Evolutionary conservation across 2,113 vertebrate species (phyloP).

Genomic region (Sylvietta virens): DNA sequence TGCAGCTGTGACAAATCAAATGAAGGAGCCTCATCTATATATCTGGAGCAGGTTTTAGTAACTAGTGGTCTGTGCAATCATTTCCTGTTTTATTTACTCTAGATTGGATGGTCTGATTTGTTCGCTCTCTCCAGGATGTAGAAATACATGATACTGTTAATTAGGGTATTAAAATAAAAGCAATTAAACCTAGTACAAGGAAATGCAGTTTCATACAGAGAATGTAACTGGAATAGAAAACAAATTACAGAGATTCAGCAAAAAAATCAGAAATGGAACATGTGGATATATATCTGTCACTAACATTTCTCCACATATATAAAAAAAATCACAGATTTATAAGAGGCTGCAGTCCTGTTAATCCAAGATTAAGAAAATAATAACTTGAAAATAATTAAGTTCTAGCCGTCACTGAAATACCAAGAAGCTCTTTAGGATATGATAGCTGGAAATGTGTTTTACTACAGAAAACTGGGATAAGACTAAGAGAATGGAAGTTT

Average conservation of each 20-base stretch:
- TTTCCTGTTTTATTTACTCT: not conserved
- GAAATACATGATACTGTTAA: constrained; percentile 44
- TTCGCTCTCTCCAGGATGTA: not conserved
- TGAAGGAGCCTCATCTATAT: not conserved
- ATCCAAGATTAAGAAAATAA: not conserved
- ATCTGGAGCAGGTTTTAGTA: not conserved
- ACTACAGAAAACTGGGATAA: not conserved
- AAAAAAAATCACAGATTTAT: not conserved
- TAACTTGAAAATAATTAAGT: not conserved
- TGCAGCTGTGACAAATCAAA: not conserved
- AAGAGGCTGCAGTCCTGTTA: not conserved
- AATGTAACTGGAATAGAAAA: constrained; percentile 45
- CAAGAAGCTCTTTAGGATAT: not conserved
- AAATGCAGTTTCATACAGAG: constrained; percentile 16
- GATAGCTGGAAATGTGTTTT: not conserved
- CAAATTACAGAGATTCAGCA: constrained; percentile 24
- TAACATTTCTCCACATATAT: not conserved
- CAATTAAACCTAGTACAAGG: constrained; percentile 53
- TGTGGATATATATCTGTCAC: not conserved
- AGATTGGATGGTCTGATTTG: not conserved
- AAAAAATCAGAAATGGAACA: not conserved
- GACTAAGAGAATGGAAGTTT: not conserved
- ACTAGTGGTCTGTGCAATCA: not conserved
- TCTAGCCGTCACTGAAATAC: not conserved
- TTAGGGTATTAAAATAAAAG: constrained; percentile 63